Evolutionary conservation across 2,113 vertebrate genomes (phyloP).

Genomic region (Micromys minutus): DNA sequence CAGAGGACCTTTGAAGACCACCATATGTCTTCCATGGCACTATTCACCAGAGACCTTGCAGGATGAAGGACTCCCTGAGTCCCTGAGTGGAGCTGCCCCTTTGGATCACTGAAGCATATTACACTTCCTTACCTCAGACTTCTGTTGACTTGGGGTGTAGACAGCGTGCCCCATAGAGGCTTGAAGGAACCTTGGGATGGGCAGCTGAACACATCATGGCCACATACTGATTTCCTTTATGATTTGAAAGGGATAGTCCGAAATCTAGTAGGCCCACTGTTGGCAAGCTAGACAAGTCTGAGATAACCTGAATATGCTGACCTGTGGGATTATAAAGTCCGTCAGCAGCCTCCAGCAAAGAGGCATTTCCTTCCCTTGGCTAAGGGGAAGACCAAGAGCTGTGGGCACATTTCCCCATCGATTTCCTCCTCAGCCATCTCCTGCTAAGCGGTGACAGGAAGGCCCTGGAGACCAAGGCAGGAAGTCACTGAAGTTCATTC

Average conservation of each 20-base stretch:
- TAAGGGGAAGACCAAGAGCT: constrained; percentile 21
- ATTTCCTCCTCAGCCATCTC: constrained; percentile 64
- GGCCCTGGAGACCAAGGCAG: constrained; percentile 5
- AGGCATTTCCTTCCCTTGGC: constrained; percentile 53
- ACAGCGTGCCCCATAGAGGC: neutral
- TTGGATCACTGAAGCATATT: neutral
- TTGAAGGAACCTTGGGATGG: neutral
- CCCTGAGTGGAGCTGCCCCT: neutral
- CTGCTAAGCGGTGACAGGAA: constrained; percentile 65
- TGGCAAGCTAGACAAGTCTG: neutral
- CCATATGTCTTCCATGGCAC: neutral
- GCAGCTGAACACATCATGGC: neutral
- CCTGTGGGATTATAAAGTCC: neutral
- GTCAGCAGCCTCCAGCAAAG: neutral
- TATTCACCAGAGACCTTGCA: neutral
- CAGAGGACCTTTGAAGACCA: neutral
- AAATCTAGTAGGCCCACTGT: constrained; percentile 56
- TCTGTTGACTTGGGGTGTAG: neutral
- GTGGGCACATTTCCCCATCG: constrained; percentile 50
- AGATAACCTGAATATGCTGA: constrained; percentile 58
- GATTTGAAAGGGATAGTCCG: constrained; percentile 54
- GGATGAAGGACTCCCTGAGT: no score
- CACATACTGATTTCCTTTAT: constrained; percentile 72
- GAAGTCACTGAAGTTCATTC: constrained; percentile 59
- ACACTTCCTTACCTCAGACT: neutral